Conservation (phyloP, 2,888 invertebrate genomes). For the Tryphoninae sp. region DNA sequence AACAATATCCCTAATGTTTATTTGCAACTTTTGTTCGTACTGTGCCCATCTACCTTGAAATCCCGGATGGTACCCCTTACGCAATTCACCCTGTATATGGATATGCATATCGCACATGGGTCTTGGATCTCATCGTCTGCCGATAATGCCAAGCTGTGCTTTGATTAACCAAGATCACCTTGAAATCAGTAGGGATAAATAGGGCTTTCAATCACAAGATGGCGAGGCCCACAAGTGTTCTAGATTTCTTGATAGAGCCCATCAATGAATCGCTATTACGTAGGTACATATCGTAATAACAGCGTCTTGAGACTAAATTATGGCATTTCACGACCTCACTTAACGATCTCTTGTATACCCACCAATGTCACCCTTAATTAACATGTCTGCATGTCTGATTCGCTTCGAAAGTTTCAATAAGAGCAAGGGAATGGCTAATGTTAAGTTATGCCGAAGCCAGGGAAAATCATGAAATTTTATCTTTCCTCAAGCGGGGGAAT, state of each 20-base stretch:
- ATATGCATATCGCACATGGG: neutral
- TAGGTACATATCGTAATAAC: neutral
- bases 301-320: neutral
- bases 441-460: neutral
- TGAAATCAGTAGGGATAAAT: too few relatives aligned
- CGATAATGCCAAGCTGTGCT: too few relatives aligned
- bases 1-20: too few relatives aligned
- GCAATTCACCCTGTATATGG: too few relatives aligned
- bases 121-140: too few relatives aligned
- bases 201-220: too few relatives aligned
- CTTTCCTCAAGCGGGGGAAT: neutral
- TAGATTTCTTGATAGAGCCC: too few relatives aligned
- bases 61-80: too few relatives aligned
- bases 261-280: neutral
- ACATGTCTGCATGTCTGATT: neutral
- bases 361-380: neutral
- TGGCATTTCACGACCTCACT: neutral
- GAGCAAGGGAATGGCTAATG: neutral
- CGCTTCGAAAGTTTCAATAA: neutral
- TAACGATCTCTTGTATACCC: neutral
- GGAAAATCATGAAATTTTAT: neutral
- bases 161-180: too few relatives aligned
- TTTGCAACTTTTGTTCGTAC: too few relatives aligned
- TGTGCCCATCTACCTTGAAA: too few relatives aligned
- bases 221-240: too few relatives aligned